These are phyloP conservation scores for Trogon surrucura DNA, from an alignment of 2,113 vertebrate species.

Conservation along the genomic window DNA sequence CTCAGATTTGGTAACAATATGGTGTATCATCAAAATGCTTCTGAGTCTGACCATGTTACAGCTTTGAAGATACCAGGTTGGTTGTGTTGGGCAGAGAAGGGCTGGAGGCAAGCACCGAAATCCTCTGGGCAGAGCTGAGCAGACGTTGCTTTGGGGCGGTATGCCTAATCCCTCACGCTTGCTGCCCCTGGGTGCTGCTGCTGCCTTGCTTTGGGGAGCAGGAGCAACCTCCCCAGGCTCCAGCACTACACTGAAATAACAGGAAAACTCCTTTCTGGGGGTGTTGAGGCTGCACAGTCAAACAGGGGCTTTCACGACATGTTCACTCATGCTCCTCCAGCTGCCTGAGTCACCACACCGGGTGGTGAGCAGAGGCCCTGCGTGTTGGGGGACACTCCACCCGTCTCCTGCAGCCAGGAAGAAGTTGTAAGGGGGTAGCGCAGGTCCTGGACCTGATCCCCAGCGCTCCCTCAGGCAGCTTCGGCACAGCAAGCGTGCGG, in stretches of 20 bases:
- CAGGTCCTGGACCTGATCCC: neutral
- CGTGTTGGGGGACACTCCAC: rapidly evolving
- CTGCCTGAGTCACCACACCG: rapidly evolving
- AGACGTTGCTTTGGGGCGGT: rapidly evolving
- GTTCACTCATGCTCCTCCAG: rapidly evolving
- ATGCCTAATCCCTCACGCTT: neutral
- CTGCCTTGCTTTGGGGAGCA: rapidly evolving
- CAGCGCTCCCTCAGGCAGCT: neutral
- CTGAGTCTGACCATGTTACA: rapidly evolving
- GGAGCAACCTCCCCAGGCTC: neutral
- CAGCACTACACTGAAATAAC: neutral
- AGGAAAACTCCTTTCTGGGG: neutral
- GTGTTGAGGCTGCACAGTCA: neutral
- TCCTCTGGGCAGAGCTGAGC: neutral
- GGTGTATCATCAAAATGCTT: neutral
- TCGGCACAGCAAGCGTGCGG: neutral
- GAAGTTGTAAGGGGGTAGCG: rapidly evolving
- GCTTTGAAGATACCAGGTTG: neutral
- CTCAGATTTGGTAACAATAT: neutral
- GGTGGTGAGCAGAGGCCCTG: rapidly evolving
- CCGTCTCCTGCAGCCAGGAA: neutral
- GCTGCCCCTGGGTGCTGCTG: neutral
- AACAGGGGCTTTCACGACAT: rapidly evolving
- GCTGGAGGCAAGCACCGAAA: neutral
- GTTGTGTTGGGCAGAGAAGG: neutral